A percentile compares a stretch with the other conserved stretches of the same genome.
Conservation (phyloP, 2,797 vertebrate species). For the Microcaecilia unicolor region DNA sequence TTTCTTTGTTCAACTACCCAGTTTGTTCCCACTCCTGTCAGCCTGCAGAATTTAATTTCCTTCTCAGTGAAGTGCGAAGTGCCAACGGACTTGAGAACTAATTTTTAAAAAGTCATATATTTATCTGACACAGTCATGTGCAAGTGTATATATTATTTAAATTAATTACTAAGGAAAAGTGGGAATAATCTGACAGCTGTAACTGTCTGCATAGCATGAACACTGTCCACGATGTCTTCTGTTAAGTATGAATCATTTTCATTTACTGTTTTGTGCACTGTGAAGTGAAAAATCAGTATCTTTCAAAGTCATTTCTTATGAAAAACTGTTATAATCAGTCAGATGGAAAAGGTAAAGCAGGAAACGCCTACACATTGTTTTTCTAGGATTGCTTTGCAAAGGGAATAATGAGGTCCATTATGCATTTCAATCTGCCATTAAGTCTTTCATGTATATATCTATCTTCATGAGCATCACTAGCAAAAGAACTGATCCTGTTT, state of each 20-base stretch:
- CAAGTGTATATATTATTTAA: slow-evolving; percentile 7
- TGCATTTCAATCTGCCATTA: neutral
- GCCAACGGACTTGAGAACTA: slow-evolving; percentile 3
- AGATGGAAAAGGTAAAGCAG: no score
- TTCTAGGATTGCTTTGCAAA: neutral
- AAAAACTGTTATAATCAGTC: neutral
- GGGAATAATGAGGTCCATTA: neutral
- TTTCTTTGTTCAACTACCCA: neutral
- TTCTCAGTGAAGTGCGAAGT: neutral
- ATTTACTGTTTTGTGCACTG: neutral
- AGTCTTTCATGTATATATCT: neutral
- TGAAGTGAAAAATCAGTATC: neutral
- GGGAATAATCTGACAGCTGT: neutral
- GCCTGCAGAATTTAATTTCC: no score
- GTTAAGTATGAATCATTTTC: neutral
- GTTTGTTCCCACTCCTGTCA: neutral
- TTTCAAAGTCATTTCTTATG: neutral
- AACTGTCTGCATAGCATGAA: neutral
- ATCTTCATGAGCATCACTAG: no score
- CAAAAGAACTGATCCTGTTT: no score
- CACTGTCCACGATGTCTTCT: neutral
- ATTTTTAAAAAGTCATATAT: neutral
- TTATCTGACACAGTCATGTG: slow-evolving; percentile 1
- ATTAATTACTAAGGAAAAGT: neutral
- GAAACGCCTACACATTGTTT: neutral